phyloP scores from a whole-genome alignment of 2,113 vertebrate genomes.

The Cinclus mexicanus region DNA sequence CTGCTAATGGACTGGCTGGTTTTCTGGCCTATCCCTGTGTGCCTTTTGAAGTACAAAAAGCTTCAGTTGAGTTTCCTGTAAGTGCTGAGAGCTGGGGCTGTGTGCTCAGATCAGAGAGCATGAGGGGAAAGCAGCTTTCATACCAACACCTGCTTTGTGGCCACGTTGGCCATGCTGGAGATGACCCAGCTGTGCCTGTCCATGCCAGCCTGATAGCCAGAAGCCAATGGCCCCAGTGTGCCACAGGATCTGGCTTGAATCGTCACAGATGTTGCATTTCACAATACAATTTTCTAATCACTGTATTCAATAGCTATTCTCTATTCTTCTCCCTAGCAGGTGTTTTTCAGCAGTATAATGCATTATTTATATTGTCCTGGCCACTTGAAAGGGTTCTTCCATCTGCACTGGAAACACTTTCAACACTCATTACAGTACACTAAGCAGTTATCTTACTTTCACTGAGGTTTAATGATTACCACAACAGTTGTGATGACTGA shows the following conservation, averaged over 20 bases:
- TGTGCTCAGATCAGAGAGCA: neutral
- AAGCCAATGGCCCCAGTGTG: neutral
- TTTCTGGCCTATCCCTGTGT: neutral
- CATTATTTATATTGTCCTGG: constrained; percentile 29
- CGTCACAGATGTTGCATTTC: neutral
- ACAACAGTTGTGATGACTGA: neutral
- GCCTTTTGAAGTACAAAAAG: neutral
- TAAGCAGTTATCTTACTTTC: neutral
- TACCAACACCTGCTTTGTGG: neutral
- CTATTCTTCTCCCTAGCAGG: neutral
- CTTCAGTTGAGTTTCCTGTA: neutral
- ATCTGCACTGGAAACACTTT: constrained; percentile 6
- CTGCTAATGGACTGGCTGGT: neutral
- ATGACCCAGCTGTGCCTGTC: neutral
- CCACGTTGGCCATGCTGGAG: neutral
- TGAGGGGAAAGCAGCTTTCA: neutral
- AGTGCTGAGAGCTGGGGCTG: neutral
- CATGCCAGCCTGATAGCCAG: neutral
- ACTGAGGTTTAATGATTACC: neutral
- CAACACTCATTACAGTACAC: neutral
- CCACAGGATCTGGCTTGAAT: neutral
- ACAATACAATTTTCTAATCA: neutral
- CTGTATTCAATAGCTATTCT: neutral
- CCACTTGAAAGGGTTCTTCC: constrained; percentile 12
- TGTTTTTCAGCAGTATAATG: constrained; percentile 14